phyloP scores from a whole-genome alignment of 2,113 vertebrate species.

The Epinephelus fuscoguttatus region DNA sequence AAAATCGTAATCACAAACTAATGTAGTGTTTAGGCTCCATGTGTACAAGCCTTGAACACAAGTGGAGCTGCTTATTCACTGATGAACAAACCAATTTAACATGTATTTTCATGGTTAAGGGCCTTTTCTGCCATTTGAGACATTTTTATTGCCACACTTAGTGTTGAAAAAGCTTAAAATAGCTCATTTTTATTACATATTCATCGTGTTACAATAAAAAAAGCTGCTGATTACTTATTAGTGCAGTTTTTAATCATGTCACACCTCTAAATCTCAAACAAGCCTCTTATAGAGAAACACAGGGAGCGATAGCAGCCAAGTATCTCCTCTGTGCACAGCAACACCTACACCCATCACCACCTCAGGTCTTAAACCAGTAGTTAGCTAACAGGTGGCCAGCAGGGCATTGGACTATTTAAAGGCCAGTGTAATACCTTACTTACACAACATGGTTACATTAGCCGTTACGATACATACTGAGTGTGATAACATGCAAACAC shows the following conservation, averaged over 20 bases:
- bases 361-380: conserved; percentile 42
- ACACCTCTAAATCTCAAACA: conserved; percentile 29
- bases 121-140: background rate
- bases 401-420: conserved; percentile 76
- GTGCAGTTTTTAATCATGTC: conserved; percentile 27
- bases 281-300: conserved; percentile 28
- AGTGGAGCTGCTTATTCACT: background rate
- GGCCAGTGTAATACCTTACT: conserved; percentile 57
- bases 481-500: conserved; percentile 34
- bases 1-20: background rate
- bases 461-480: conserved; percentile 10
- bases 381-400: conserved; percentile 76
- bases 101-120: background rate
- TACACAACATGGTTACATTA: conserved; percentile 66
- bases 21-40: background rate
- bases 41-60: background rate
- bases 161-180: background rate
- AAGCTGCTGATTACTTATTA: background rate
- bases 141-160: background rate
- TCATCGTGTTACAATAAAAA: background rate
- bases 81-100: background rate
- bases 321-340: conserved; percentile 47
- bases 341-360: conserved; percentile 48
- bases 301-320: background rate
- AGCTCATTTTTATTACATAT: background rate